phyloP scores from a whole-genome alignment of 2,888 invertebrate species.

The Brachypterus glaber region DNA sequence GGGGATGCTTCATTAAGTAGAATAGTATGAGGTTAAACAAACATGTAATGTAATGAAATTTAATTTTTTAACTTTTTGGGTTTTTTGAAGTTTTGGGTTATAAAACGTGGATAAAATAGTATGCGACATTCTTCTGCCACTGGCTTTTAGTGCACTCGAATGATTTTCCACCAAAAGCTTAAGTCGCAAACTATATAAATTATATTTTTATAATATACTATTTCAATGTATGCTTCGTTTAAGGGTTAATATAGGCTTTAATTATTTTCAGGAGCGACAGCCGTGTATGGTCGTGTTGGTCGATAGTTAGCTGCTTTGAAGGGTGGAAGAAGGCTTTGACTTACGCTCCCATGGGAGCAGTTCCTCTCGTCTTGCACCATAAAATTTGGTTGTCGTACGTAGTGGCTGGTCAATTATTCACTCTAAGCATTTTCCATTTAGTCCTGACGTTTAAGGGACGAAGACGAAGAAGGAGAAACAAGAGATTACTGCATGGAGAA shows the following conservation, averaged over 20 bases:
- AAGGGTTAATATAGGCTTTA: conserved; percentile 3
- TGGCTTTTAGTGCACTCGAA: too few relatives aligned
- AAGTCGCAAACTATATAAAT: too few relatives aligned
- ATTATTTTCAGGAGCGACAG: conserved; percentile 33
- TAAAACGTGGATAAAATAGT: too few relatives aligned
- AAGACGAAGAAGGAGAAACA: conserved; percentile 30
- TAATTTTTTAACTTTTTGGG: too few relatives aligned
- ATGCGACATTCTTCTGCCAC: too few relatives aligned
- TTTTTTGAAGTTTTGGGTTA: too few relatives aligned
- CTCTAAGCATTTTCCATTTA: conserved; percentile 41
- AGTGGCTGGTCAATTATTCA: conserved; percentile 41
- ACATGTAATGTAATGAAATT: too few relatives aligned
- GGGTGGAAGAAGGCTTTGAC: conserved; percentile 37
- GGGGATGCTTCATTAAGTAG: too few relatives aligned
- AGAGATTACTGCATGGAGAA: conserved; percentile 34
- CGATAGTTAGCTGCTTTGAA: conserved; percentile 32
- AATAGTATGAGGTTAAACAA: too few relatives aligned
- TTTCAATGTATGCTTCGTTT: too few relatives aligned
- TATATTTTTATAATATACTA: too few relatives aligned
- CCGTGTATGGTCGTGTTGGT: conserved; percentile 35
- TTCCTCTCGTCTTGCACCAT: conserved; percentile 37
- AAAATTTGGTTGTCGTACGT: conserved; percentile 47
- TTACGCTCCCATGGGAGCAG: conserved; percentile 34
- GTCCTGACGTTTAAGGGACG: conserved; percentile 32
- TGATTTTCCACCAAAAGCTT: too few relatives aligned